Conservation (phyloP, 2,113 vertebrate species). For the Otis tarda region DNA sequence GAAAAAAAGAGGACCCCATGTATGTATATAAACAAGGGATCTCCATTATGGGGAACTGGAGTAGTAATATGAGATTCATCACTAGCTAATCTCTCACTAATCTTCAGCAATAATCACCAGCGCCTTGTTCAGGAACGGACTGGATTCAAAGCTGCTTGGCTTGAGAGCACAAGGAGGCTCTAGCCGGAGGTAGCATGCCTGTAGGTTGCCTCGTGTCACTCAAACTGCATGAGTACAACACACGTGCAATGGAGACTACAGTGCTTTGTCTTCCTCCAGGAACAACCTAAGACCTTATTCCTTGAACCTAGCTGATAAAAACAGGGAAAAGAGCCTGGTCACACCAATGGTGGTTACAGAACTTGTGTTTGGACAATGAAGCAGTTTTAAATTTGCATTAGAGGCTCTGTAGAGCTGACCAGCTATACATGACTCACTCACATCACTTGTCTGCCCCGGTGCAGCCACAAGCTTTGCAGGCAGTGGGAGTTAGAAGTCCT, state of each 20-base stretch:
- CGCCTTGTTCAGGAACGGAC: neutral
- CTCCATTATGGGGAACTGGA: neutral
- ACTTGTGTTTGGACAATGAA: rapidly evolving
- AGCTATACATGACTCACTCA: neutral
- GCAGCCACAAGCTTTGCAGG: neutral
- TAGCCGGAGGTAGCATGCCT: neutral
- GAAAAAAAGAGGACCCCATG: neutral
- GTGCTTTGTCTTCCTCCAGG: neutral
- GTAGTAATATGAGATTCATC: neutral
- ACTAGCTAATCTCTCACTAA: neutral
- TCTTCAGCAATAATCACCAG: neutral
- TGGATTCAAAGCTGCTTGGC: neutral
- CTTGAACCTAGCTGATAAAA: neutral
- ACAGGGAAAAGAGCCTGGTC: neutral
- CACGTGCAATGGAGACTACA: neutral
- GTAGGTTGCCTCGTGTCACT: neutral
- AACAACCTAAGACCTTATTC: neutral
- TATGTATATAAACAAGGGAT: neutral
- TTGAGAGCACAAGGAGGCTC: neutral
- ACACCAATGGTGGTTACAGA: neutral
- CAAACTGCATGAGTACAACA: rapidly evolving
- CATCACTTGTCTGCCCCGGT: neutral
- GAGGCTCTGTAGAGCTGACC: neutral
- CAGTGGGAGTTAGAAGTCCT: neutral
- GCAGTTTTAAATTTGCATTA: neutral